Base-by-base conservation (phyloP, 2,113 vertebrate species). In the Centropus unirufus region DNA sequence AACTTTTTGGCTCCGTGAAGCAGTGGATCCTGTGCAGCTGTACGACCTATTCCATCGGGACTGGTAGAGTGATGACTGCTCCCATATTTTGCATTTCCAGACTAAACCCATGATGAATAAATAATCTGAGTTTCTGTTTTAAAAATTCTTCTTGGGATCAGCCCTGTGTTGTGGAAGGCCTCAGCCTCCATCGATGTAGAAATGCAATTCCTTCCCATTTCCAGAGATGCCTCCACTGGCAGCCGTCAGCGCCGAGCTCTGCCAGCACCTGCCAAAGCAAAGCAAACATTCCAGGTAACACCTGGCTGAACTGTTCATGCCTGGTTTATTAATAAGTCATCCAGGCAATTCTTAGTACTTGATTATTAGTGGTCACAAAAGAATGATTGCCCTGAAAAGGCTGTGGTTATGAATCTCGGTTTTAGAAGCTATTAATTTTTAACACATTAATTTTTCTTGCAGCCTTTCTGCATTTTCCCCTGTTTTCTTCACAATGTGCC, bases 21-120 rank as follows among this genome's bases (percentile, higher is more conserved):
- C 12, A 68, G 36, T 29, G 64, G 49, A 14, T 14, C 14, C 21
- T 47, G n/a, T 32, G 14, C 46, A 62, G 26, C 7, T 52, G 21
- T 44, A 13, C 21, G 49, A 4, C 6, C 67, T 10, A 8, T 67
- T 58, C 54, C 15, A 1, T 3, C 67, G 29, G 36, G 15, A 47
- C 17, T 72, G 27, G 30, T 18, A n/a, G 32, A 27, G 12, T 1
- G 0, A 16, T 24, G 34, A 34, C 30, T 39, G 19, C n/a, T 62
- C 6, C 2, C 1, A 10, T 4, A n/a, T 46, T n/a, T 55, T 47
- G 1, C 7, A 11, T 62, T 13, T 75, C 23, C 58, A 44, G 4
- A 84, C 27, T 66, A 52, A 75, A 79, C 9, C 7, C 6, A 4
- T 26, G 5, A 39, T n/a, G 9, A 36, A 36, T 36, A 36, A 90